Conservation (phyloP, 1,140 invertebrate genomes). For the Capitella teleta region DNA sequence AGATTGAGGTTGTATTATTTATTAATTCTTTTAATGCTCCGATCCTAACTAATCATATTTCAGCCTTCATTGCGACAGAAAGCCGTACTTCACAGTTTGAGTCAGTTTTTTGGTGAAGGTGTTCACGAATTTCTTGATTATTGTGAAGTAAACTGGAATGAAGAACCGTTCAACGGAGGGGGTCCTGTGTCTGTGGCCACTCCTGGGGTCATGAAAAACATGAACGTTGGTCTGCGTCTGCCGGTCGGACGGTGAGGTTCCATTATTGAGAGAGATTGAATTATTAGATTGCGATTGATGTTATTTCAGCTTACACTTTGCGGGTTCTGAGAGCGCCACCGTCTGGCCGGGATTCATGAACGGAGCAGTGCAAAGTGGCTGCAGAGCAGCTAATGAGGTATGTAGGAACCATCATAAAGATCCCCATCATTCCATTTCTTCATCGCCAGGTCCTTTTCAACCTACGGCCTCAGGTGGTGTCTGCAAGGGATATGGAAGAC, state of each 20-base stretch:
- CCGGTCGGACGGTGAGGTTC: constrained; percentile 26
- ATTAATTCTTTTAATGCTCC: not conserved
- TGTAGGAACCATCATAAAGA: not conserved
- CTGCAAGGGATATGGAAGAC: constrained; percentile 15
- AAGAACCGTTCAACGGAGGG: constrained; percentile 34
- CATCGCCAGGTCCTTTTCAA: constrained; percentile 23
- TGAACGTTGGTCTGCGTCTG: constrained; percentile 23
- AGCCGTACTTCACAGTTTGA: constrained; percentile 36
- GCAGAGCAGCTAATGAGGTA: constrained; percentile 36
- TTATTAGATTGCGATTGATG: not conserved
- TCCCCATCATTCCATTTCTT: not conserved
- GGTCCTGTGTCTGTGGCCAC: constrained; percentile 29
- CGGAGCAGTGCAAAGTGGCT: constrained; percentile 42
- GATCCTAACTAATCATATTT: not conserved
- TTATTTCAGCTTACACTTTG: constrained; percentile 40
- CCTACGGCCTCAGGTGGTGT: constrained; percentile 17
- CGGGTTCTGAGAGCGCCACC: constrained; percentile 41
- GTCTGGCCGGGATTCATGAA: constrained; percentile 41
- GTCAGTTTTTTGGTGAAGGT: constrained; percentile 33
- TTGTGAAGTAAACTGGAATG: constrained; percentile 36
- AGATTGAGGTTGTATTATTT: not conserved
- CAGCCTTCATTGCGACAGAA: constrained; percentile 23
- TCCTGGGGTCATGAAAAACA: constrained; percentile 30
- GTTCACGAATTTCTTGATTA: constrained; percentile 32
- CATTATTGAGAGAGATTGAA: not conserved